These are phyloP conservation scores for Sorex fumeus DNA, from an alignment of 2,113 vertebrate species.

Conservation along the genomic window DNA sequence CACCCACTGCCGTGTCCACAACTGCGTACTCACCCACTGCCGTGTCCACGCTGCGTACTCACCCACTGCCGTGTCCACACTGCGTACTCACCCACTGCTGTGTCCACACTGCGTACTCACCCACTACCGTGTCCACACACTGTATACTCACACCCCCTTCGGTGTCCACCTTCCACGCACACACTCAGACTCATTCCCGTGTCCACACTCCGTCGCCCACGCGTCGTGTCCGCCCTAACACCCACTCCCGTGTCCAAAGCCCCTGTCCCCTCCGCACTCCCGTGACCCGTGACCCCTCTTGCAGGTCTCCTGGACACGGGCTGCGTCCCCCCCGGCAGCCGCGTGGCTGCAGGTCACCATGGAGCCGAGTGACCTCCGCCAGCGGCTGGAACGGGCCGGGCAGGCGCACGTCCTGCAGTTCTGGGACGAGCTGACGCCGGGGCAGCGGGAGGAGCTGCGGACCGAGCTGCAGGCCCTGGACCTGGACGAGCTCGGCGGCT, in stretches of 20 bases:
- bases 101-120: too few relatives aligned
- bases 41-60: not conserved
- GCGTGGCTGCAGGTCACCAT: conserved; percentile 77
- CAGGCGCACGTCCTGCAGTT: conserved; percentile 94
- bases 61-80: too few relatives aligned
- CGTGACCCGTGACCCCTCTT: not conserved
- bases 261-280: too few relatives aligned
- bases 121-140: not conserved
- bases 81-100: too few relatives aligned
- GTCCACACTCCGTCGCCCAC: not conserved
- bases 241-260: too few relatives aligned
- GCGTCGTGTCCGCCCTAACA: not conserved
- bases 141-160: too few relatives aligned
- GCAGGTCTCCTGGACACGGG: conserved; percentile 41
- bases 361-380: conserved; percentile 85
- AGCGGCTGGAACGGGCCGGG: conserved; percentile 87
- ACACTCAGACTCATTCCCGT: too few relatives aligned
- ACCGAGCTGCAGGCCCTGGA: conserved; percentile 90
- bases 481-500: conserved; percentile 91
- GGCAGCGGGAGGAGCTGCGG: conserved; percentile 87
- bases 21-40: not conserved
- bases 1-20: not conserved
- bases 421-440: conserved; percentile 90
- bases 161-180: too few relatives aligned
- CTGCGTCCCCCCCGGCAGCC: not conserved